Conservation (phyloP, 2,888 invertebrate species). For the Griposia aprilina region DNA sequence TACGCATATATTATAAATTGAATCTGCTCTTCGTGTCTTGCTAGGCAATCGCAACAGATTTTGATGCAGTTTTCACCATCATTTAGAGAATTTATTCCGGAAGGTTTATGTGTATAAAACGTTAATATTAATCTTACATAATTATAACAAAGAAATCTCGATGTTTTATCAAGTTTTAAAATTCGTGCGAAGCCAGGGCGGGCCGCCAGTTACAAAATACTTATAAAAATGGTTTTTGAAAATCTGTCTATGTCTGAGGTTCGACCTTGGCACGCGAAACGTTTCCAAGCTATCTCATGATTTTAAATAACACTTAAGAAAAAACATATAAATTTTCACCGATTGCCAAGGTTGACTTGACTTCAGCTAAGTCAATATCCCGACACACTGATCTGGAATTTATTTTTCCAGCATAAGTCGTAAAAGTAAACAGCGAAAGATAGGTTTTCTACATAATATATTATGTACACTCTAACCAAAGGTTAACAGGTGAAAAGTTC, state of each 20-base stretch:
- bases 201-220: not conserved
- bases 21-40: not conserved
- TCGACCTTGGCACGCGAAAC: not conserved
- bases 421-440: slow-evolving; percentile 21
- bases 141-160: not conserved
- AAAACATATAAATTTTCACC: not conserved
- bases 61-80: not conserved
- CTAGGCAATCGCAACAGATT: not conserved
- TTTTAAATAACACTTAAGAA: not conserved
- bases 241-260: not conserved
- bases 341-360: not conserved
- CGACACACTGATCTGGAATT: slow-evolving; percentile 35
- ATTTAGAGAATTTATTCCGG: not conserved
- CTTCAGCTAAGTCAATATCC: slow-evolving; percentile 22
- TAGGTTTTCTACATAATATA: not conserved
- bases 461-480: not conserved
- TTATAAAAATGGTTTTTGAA: not conserved
- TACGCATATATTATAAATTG: not conserved
- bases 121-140: not conserved
- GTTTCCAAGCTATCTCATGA: not conserved
- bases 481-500: not conserved
- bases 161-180: not conserved
- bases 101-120: too few species aligned
- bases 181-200: not conserved
- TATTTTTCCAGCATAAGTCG: not conserved